Base-by-base conservation (phyloP, 2,888 invertebrate species). In the Brachyopa scutellaris region DNA sequence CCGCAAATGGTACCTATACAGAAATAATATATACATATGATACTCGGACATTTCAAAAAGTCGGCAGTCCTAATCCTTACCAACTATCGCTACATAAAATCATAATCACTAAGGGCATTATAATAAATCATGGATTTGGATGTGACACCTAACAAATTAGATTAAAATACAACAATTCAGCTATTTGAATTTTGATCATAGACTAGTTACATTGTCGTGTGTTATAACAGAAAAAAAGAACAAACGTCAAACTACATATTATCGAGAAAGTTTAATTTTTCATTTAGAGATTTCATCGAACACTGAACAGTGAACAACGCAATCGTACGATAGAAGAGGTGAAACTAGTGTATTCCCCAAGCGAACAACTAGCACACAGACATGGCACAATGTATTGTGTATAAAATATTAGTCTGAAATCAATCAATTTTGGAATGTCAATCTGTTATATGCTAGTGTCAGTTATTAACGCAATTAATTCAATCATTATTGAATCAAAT, bases 381-480 rank as follows among this genome's bases (percentile, higher is more conserved):
- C 42, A 70, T 15, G 15, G n/a, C 26, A 5, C 6, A 51, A 66
- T 66, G 82, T 47, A 61, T 82, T 66, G 45, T 77, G 76, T 82
- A 82, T 77, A 77, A 77, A 82, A 77, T 61, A 82, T 77, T 77
- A 77, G 77, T 83, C 74, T 79, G 85, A 84, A 85, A 85, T 85
- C 85, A 85, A 85, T 85, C 85, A 85, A 84, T 85, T 85, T 83
- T 83, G 76, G 78, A 84, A 84, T 85, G 85, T 85, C 85, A 85
- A 85, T 85, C 85, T 85, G 84, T 84, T 84, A 84, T 83, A 78
- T 78, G 78, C 84, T 87, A 87, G 90, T 89, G 90, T 90, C 89
- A 90, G 89, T 89, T 89, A 89, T 89, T 89, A 89, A 89, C 88
- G 89, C 89, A 89, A 89, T 89, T 89, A 89, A 90, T 89, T 88